Evolutionary conservation across 53 echinoderm and acorn worm species (phyloP).

Genomic region (Holothuria leucospilota): DNA sequence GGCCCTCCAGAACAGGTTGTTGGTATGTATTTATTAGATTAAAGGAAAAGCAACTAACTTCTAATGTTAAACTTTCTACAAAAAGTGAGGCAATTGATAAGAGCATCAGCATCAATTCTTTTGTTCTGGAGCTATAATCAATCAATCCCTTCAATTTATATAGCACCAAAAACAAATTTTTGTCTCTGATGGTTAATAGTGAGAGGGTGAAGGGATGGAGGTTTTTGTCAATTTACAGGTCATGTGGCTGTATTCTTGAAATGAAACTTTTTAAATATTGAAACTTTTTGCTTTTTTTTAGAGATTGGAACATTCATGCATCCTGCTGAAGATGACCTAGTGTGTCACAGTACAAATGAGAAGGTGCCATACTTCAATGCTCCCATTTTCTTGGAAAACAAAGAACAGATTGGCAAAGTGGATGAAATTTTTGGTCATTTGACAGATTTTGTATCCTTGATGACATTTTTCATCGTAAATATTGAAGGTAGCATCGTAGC

Average conservation of each 20-base stretch:
- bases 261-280: too few relatives aligned
- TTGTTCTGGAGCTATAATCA: neutral
- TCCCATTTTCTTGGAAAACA: slow-evolving; percentile 92
- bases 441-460: slow-evolving; percentile 93
- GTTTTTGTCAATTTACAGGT: too few relatives aligned
- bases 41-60: too few relatives aligned
- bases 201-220: too few relatives aligned
- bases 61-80: too few relatives aligned
- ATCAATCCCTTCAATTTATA: too few relatives aligned
- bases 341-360: slow-evolving; percentile 78
- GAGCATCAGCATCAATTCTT: neutral
- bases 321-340: slow-evolving; percentile 93
- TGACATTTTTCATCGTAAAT: neutral
- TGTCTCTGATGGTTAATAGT: too few relatives aligned
- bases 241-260: too few relatives aligned
- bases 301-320: slow-evolving; percentile 85
- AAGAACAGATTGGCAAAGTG: slow-evolving; percentile 96
- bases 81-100: neutral
- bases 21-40: slow-evolving; percentile 34
- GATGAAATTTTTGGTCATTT: slow-evolving; percentile 99
- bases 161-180: too few relatives aligned
- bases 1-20: slow-evolving; percentile 84
- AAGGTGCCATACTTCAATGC: slow-evolving; percentile 99
- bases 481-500: neutral
- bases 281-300: slow-evolving; percentile 30